phyloP scores from a whole-genome alignment of 2,113 vertebrate species.

The Sialia sialis region DNA sequence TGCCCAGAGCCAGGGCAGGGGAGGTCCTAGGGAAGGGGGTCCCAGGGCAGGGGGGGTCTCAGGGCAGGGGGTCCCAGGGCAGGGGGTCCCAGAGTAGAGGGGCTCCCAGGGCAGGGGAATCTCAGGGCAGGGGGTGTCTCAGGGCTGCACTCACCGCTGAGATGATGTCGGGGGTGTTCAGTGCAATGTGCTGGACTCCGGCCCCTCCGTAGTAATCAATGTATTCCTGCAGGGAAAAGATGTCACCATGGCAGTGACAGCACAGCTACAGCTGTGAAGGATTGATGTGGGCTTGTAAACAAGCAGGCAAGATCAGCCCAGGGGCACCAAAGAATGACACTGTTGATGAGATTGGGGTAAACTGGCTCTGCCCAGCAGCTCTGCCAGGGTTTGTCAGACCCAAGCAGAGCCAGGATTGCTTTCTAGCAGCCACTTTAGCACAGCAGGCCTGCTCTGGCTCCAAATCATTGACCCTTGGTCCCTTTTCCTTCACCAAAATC shows the following conservation, averaged over 20 bases:
- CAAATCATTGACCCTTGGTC: not conserved
- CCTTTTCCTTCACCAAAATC: not conserved
- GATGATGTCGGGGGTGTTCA: slow-evolving; percentile 91
- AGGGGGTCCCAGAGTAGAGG: too few relatives aligned
- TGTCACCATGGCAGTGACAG: fast-evolving
- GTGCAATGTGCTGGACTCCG: slow-evolving; percentile 92
- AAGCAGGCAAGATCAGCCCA: not conserved
- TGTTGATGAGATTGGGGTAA: not conserved
- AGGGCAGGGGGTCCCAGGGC: not conserved
- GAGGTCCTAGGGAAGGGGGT: too few relatives aligned
- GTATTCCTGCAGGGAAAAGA: slow-evolving; percentile 79
- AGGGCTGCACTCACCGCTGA: slow-evolving; percentile 72
- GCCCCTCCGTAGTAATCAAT: slow-evolving; percentile 92
- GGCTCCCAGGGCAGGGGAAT: too few relatives aligned
- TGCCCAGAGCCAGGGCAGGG: not conserved
- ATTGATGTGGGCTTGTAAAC: not conserved
- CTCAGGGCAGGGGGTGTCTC: too few relatives aligned
- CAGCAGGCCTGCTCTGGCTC: fast-evolving
- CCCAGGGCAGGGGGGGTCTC: not conserved
- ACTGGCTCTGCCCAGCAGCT: fast-evolving
- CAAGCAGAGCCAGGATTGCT: not conserved
- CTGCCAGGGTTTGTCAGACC: not conserved
- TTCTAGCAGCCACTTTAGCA: not conserved
- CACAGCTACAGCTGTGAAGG: not conserved
- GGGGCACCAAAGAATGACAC: not conserved